These are phyloP conservation scores for Cephus sareptanus DNA, from an alignment of 2,888 invertebrate species.

Conservation along the genomic window DNA sequence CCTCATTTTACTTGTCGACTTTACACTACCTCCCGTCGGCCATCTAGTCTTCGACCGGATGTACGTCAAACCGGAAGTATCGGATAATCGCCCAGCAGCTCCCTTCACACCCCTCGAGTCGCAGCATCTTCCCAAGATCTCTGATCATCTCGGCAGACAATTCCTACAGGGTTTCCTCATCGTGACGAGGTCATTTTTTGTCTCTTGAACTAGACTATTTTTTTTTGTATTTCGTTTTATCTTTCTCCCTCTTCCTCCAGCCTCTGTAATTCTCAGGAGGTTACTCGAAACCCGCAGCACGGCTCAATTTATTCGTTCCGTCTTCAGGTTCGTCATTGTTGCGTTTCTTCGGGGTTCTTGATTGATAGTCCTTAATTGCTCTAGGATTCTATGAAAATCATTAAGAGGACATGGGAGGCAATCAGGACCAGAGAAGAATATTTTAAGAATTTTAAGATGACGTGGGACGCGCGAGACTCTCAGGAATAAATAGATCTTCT, in stretches of 20 bases:
- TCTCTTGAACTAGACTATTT: slow-evolving; percentile 7
- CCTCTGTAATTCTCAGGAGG: slow-evolving; percentile 31
- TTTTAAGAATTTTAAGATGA: not conserved
- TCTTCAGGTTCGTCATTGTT: not conserved
- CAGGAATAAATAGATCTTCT: not conserved
- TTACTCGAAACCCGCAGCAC: slow-evolving; percentile 12
- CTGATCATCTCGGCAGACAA: slow-evolving; percentile 36
- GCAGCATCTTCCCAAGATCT: slow-evolving; percentile 18
- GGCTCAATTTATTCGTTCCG: not conserved
- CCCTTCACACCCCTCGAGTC: not conserved
- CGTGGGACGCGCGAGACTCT: too few species aligned
- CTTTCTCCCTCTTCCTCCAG: slow-evolving; percentile 19
- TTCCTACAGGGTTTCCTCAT: slow-evolving; percentile 32
- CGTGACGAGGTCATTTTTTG: slow-evolving; percentile 40
- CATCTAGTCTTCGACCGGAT: not conserved
- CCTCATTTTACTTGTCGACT: not conserved
- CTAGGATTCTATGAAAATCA: slow-evolving; percentile 50
- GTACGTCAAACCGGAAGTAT: not conserved
- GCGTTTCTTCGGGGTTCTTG: slow-evolving; percentile 34
- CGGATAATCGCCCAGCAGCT: not conserved
- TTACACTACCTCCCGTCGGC: not conserved
- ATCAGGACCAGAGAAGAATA: not conserved
- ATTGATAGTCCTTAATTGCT: slow-evolving; percentile 58
- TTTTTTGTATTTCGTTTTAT: slow-evolving; percentile 14
- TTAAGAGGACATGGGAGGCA: not conserved